A percentile compares a stretch with the other conserved stretches of the same genome.
phyloP scores from a whole-genome alignment of 2,797 vertebrate species.

The Mycteria americana region DNA sequence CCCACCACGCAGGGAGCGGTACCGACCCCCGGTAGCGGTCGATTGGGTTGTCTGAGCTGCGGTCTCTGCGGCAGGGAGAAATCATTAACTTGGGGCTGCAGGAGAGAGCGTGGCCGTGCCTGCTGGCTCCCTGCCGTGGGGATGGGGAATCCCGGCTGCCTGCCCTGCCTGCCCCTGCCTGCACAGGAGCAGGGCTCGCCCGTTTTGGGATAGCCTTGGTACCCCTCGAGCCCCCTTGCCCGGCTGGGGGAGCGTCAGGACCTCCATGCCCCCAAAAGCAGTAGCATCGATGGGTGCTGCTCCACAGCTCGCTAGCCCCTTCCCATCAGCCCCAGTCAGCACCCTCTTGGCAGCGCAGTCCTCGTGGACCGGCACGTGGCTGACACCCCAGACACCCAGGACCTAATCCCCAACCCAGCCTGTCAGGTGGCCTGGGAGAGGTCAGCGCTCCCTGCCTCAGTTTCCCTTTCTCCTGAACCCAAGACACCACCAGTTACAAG shows the following conservation, averaged over 20 bases:
- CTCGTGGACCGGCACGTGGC: rapidly evolving
- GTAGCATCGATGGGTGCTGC: not conserved
- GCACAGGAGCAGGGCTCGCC: not conserved
- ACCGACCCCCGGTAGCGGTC: not conserved
- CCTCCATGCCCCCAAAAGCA: not conserved
- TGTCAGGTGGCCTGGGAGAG: not conserved
- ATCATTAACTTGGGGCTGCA: not conserved
- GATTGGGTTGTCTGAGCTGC: not conserved
- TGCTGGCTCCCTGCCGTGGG: not conserved
- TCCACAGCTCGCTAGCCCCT: rapidly evolving
- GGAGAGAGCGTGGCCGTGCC: not conserved
- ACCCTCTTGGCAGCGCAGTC: rapidly evolving
- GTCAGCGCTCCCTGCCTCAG: not conserved
- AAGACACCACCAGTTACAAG: rapidly evolving
- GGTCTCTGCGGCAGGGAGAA: not conserved
- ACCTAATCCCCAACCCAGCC: rapidly evolving
- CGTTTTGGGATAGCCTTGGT: not conserved
- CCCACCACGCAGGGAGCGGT: rapidly evolving
- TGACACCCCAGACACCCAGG: rapidly evolving
- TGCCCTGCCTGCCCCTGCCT: not conserved
- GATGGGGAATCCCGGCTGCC: not conserved
- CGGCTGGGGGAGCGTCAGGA: not conserved
- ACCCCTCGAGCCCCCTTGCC: too few relatives aligned
- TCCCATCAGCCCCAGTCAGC: not conserved
- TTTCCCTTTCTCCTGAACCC: not conserved